phyloP scores from a whole-genome alignment of 2,888 invertebrate species.

The Hecatera dysodea region DNA sequence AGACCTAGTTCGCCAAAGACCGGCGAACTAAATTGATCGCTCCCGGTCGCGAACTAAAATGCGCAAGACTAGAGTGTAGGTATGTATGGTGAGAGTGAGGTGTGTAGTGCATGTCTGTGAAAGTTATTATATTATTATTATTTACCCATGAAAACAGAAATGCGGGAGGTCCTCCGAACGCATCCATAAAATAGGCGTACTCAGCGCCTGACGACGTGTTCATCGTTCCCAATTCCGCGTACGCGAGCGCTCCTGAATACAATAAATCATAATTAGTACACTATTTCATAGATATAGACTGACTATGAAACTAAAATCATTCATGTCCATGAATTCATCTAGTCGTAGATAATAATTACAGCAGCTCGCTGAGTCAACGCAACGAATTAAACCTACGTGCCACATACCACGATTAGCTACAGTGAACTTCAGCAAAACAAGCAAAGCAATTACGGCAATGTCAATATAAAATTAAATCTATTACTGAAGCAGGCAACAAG shows the following conservation, averaged over 20 bases:
- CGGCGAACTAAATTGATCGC: too few relatives aligned
- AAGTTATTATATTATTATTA: too few relatives aligned
- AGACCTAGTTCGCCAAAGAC: too few relatives aligned
- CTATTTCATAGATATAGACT: background rate
- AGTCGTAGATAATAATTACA: background rate
- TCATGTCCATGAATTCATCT: constrained; percentile 6
- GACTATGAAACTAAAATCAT: constrained; percentile 1
- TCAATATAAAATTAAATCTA: constrained; percentile 30
- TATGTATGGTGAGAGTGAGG: too few relatives aligned
- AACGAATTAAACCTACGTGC: constrained; percentile 9
- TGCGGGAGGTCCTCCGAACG: constrained; percentile 97
- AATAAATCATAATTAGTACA: constrained; percentile 16
- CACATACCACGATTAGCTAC: constrained; percentile 25
- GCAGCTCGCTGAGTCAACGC: constrained; percentile 19
- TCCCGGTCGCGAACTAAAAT: too few relatives aligned
- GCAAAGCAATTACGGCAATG: constrained; percentile 36
- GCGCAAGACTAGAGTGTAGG: too few relatives aligned
- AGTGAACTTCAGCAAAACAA: constrained; percentile 18
- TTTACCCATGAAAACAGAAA: constrained; percentile 98
- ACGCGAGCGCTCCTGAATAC: constrained; percentile 95
- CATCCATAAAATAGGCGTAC: constrained; percentile 99
- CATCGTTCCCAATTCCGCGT: constrained; percentile 98
- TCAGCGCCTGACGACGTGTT: constrained; percentile 98
- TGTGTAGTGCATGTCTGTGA: too few relatives aligned
- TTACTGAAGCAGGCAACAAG: constrained; percentile 22